Percentiles rank a stretch among this genome's conserved stretches.
These are phyloP conservation scores for Thereva unica DNA, from an alignment of 2,888 invertebrate species.

Conservation along the genomic window DNA sequence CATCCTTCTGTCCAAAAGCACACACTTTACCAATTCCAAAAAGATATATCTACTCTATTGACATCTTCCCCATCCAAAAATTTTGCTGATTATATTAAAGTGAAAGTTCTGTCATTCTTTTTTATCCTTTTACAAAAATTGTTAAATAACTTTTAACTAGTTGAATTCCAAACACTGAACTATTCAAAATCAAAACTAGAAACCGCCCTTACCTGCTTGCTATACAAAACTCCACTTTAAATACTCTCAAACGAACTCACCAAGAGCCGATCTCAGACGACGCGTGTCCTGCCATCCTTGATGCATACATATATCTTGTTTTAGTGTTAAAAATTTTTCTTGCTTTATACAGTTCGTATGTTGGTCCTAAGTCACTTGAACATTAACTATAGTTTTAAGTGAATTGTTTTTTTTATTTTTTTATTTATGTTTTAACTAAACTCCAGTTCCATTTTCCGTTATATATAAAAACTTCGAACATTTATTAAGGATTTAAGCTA, in stretches of 20 bases:
- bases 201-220: no score
- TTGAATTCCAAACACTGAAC: no score
- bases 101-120: no score
- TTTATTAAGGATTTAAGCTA: no score
- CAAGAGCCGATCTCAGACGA: not conserved
- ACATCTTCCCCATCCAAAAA: no score
- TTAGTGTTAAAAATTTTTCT: conserved; percentile 25
- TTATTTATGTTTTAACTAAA: conserved; percentile 11
- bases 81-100: no score
- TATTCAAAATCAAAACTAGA: no score
- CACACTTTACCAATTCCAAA: no score
- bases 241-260: not conserved
- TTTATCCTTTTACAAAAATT: no score
- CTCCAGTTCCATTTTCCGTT: conserved; percentile 2
- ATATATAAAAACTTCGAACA: conserved; percentile 7
- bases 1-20: no score
- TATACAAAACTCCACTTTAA: not conserved
- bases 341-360: conserved; percentile 14
- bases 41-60: no score
- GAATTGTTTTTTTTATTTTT: conserved; percentile 23
- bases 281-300: not conserved
- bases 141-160: no score
- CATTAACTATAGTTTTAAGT: conserved; percentile 33
- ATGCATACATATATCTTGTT: conserved; percentile 3
- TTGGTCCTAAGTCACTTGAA: conserved; percentile 42